Evolutionary conservation across 2,797 vertebrate species (phyloP), one percentile per base, ranked within the genome.

Genomic region (Staurois parvus): DNA sequence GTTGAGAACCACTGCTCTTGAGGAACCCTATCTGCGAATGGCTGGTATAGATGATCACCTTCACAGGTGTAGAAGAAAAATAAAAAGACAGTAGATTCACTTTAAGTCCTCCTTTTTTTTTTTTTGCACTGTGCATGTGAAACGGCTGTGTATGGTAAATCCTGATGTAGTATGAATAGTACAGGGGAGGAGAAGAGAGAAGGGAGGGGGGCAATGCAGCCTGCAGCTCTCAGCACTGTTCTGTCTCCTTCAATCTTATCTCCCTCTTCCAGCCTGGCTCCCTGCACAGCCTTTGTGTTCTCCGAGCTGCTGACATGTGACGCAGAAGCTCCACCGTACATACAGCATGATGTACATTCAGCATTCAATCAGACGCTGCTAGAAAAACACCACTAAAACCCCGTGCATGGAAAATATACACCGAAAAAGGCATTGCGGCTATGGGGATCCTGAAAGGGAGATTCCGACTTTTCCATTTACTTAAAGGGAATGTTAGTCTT

Each of bases 231-330:
- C 64, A 21, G 67, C 59, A 40, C 64, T 76, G 64, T 64, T 70
- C 48, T 76, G 84, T 81, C 84, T 79, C 40, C 64, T 83, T 84
- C 76, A 75, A 76, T 84, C 76, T 84, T 84, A 87, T 84, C 81
- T 87, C 26, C 15, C 70, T 48, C 8, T 59, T 64, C 76, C 85
- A 83, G 85, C 81, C 37, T 62, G 29, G 62, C 26, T 82, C 70
- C 88, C 67, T 42, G 26, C 26, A 12, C 72, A 81, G 12, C 52
- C 81, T 72, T 42, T 52, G 81, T 37, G 78, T 62, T 52, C 48
- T 52, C 48, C 4, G 48, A 37, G 17, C 30, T 0, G 72, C 72
- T n/a, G 24, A n/a, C 67, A 52, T n/a, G 79, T 77, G 81, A 29
- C 69, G 5, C 70, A 12, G 24, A 69, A 40, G 7, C 72, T 82